These are phyloP conservation scores for Drosophila yooni DNA, from an alignment of 2,888 invertebrate genomes.

Conservation along the genomic window DNA sequence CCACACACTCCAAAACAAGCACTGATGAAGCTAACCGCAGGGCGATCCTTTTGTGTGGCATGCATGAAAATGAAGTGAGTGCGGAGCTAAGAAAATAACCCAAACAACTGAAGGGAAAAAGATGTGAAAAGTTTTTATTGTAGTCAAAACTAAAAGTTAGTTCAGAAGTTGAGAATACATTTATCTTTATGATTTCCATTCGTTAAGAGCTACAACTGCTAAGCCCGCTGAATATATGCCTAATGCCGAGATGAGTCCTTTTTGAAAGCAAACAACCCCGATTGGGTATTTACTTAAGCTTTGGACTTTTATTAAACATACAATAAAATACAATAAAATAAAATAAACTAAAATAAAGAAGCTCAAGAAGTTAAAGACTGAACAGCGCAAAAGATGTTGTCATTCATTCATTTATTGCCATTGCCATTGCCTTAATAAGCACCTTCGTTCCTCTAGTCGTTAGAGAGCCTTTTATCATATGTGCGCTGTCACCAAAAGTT, in stretches of 20 bases:
- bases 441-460: conserved; percentile 46
- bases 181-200: conserved; percentile 13
- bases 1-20: background rate
- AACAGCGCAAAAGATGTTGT: background rate
- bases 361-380: conserved; percentile 1
- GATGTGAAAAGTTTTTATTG: conserved; percentile 27
- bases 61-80: conserved; percentile 19
- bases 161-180: conserved; percentile 18
- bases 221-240: conserved; percentile 6
- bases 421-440: conserved; percentile 13
- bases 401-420: conserved; percentile 23
- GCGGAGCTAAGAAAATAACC: conserved; percentile 19
- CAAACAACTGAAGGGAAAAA: conserved; percentile 24
- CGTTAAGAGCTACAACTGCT: conserved; percentile 14
- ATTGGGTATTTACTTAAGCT: background rate
- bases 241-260: background rate
- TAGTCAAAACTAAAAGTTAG: conserved; percentile 18
- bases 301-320: background rate
- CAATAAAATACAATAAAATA: background rate
- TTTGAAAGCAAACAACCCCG: conserved; percentile 1
- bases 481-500: conserved; percentile 46
- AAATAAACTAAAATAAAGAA: background rate
- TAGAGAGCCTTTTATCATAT: conserved; percentile 66
- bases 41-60: conserved; percentile 33
- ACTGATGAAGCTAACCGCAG: conserved; percentile 57